phyloP scores from a whole-genome alignment of 2,113 vertebrate species.

The Lota lota region DNA sequence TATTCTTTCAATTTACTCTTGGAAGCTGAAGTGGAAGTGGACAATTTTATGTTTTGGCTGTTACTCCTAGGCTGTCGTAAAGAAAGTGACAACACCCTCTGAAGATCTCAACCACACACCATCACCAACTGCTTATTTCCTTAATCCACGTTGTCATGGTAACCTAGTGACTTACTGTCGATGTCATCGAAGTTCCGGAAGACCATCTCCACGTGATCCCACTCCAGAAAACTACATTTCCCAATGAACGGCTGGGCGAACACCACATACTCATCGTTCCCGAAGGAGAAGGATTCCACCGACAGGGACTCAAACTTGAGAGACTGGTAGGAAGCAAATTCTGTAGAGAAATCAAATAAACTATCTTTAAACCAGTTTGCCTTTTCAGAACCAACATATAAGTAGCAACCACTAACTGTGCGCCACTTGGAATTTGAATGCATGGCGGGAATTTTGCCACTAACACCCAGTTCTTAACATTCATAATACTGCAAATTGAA shows the following conservation, averaged over 20 bases:
- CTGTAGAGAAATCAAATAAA: constrained; percentile 62
- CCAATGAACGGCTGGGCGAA: constrained; percentile 95
- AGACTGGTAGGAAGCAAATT: constrained; percentile 92
- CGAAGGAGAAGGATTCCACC: constrained; percentile 90
- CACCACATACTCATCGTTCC: constrained; percentile 91
- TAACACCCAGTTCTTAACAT: too few species aligned
- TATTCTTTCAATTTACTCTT: not conserved
- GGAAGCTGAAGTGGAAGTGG: not conserved
- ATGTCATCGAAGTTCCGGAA: constrained; percentile 97
- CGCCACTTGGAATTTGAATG: too few species aligned
- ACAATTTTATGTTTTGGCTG: too few species aligned
- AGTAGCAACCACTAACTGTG: too few species aligned
- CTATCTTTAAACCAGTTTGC: too few species aligned
- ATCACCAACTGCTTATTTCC: too few species aligned
- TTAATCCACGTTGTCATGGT: not conserved
- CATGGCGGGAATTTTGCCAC: too few species aligned
- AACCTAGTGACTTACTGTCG: constrained; percentile 79
- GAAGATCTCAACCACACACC: too few species aligned
- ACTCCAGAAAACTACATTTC: constrained; percentile 97
- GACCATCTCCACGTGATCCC: constrained; percentile 98
- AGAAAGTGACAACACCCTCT: too few species aligned
- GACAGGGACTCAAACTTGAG: constrained; percentile 95
- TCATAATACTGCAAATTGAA: too few species aligned
- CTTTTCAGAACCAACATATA: too few species aligned
- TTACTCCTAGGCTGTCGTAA: too few species aligned